Conservation (phyloP, 2,113 vertebrate genomes). For the Thamnaconus septentrionalis region DNA sequence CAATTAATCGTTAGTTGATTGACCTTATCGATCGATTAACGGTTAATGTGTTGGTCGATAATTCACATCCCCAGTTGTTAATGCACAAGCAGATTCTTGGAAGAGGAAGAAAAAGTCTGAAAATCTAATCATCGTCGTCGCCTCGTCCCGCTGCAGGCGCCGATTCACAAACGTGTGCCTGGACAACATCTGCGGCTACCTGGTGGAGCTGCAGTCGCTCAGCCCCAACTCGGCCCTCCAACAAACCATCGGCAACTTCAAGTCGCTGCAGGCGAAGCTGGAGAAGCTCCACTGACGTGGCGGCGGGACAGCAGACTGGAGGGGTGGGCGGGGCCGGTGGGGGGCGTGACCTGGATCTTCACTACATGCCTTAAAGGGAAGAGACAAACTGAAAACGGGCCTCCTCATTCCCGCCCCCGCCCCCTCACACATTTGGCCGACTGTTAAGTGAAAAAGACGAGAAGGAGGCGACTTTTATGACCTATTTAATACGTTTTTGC, state of each 20-base stretch:
- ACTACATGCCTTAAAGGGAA: conserved; percentile 25
- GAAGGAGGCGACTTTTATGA: conserved; percentile 50
- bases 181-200: conserved; percentile 92
- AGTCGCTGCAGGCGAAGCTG: conserved; percentile 93
- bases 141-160: conserved; percentile 72
- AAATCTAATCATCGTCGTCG: neutral
- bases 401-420: neutral
- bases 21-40: too few species aligned
- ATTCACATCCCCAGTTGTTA: too few species aligned
- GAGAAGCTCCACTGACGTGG: conserved; percentile 85
- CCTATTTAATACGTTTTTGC: conserved; percentile 61
- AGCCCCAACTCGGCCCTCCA: conserved; percentile 85
- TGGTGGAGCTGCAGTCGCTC: conserved; percentile 95
- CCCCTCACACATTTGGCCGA: neutral
- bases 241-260: conserved; percentile 88
- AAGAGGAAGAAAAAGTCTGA: neutral
- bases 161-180: conserved; percentile 91
- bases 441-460: neutral
- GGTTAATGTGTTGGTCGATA: too few species aligned
- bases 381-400: too few species aligned
- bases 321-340: too few species aligned
- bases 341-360: conserved; percentile 4
- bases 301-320: neutral
- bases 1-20: too few species aligned
- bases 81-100: neutral